Evolutionary conservation across 2,113 vertebrate genomes (phyloP).

Genomic region (Centrocercus urophasianus): DNA sequence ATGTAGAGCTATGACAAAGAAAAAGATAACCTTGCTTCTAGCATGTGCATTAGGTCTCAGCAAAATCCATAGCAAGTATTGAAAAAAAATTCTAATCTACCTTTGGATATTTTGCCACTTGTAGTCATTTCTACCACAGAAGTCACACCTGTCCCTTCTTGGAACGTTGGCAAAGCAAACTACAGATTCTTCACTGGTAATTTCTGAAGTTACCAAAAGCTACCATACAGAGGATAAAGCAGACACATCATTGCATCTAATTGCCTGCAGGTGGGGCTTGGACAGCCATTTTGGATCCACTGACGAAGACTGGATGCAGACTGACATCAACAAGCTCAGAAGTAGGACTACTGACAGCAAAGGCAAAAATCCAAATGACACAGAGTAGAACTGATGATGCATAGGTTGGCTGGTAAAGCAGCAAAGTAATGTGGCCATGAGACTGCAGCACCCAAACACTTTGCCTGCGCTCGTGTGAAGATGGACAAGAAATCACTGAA

Average conservation of each 20-base stretch:
- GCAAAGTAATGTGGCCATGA: rapidly evolving
- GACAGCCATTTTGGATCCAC: neutral
- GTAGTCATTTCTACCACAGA: neutral
- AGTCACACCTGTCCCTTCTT: rapidly evolving
- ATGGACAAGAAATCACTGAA: neutral
- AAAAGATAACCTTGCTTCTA: neutral
- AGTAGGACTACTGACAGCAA: neutral
- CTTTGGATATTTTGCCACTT: neutral
- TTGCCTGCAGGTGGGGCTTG: neutral
- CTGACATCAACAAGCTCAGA: neutral
- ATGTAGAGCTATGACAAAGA: rapidly evolving
- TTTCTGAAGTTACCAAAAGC: neutral
- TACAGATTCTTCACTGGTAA: too few relatives aligned
- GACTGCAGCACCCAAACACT: neutral
- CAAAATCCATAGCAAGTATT: neutral
- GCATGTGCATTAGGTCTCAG: neutral
- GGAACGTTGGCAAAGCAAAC: rapidly evolving
- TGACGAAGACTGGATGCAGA: neutral
- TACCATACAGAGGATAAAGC: neutral
- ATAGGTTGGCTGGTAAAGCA: neutral
- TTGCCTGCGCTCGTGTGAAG: neutral
- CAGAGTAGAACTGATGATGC: rapidly evolving
- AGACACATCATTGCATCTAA: neutral
- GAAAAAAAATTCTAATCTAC: neutral
- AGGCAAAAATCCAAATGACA: neutral